Evolutionary conservation across 2,113 vertebrate species (phyloP), one percentile per base, ranked within the genome.

Genomic region (Cryptotis parvus): DNA sequence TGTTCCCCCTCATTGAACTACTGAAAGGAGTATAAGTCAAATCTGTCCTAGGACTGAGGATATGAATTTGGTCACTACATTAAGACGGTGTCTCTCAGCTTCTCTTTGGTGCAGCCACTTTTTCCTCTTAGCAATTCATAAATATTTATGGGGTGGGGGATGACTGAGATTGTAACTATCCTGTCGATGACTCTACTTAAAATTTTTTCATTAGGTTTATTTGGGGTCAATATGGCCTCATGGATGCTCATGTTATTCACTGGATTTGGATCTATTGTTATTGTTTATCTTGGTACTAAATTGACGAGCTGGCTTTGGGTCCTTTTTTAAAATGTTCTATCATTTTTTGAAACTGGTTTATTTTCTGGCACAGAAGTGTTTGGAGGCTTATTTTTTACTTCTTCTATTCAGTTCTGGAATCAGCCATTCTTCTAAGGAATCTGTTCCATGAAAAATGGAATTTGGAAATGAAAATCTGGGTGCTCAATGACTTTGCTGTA

Each of bases 301-400:
- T 41, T 75, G n/a, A 63, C 7, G 10, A 41, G 4, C 4, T 89
- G 65, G 55, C 2, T 94, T 92, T 69, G 14, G 58, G 14, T 78
- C 18, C 43, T 86, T 72, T 74, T 72, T 74, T 27, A 41, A 73
- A 6, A 37, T 35, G 4, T 24, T 58, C 55, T 45, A 41, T 79
- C 37, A 75, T 89, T 83, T 35, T 88, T 89, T 86, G 35, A 78
- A 75, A 43, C 27, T 3, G 79, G 41, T 27, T 93, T 37, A 41
- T 72, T 52, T 74, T 90, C 85, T 88, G 69, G 41, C 35, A 45
- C 20, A 81, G 78, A 82, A 29, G 2, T 55, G 37, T 4, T 85
- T 72, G 55, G 22, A 69, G 69, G 55, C 16, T 55, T 22, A 37
- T 81, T 7, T 88, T 55, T 88, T 80, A 72, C 41, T 73, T 84